Conservation (phyloP, 2,113 vertebrate genomes). For the Psephotus haematonotus region DNA sequence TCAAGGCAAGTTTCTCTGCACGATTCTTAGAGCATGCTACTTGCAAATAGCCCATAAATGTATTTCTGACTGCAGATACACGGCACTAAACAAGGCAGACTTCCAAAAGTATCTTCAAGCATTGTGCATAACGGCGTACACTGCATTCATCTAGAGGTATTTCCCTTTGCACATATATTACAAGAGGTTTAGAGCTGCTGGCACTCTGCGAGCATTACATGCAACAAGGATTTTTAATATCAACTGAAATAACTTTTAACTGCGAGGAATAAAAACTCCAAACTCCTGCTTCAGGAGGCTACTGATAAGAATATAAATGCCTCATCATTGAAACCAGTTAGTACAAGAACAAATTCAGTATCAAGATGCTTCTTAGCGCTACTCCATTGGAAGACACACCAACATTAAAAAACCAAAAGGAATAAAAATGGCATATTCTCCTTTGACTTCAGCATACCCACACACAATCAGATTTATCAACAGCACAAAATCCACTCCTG, state of each 20-base stretch:
- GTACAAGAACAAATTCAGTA: background rate
- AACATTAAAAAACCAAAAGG: background rate
- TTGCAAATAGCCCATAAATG: background rate
- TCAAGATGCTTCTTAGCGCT: background rate
- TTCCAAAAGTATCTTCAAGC: background rate
- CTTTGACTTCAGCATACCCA: background rate
- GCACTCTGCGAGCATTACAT: background rate
- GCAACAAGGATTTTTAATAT: background rate
- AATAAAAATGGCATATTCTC: background rate
- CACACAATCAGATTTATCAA: background rate
- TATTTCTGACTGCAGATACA: background rate
- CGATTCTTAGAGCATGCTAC: accelerated
- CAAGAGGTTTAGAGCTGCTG: background rate
- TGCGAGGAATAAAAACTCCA: background rate
- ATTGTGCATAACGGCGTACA: accelerated
- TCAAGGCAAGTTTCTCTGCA: background rate
- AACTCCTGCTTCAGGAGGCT: background rate
- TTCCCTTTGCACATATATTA: background rate
- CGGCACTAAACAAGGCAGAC: background rate
- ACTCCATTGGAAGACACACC: background rate
- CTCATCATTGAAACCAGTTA: background rate
- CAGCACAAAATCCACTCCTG: background rate
- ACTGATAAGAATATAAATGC: background rate
- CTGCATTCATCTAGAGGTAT: background rate
- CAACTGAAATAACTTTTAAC: background rate